Percentiles rank a stretch among this genome's conserved stretches.
phyloP scores from a whole-genome alignment of 1,140 invertebrate genomes.

The Trichonephila clavata region DNA sequence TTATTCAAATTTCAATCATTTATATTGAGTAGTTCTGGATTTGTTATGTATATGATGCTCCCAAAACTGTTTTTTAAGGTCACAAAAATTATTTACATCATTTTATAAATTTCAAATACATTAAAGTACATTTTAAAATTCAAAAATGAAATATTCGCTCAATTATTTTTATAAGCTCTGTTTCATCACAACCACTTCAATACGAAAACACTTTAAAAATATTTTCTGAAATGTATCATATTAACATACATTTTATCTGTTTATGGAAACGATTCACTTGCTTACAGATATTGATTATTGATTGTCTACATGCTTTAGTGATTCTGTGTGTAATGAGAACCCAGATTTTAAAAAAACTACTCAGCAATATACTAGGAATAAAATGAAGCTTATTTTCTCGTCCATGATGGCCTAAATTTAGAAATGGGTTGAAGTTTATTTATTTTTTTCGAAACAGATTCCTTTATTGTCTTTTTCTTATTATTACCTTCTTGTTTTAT shows the following conservation, averaged over 20 bases:
- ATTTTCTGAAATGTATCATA: background rate
- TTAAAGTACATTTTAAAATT: background rate
- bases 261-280: background rate
- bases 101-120: no score
- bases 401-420: conserved; percentile 23
- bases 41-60: no score
- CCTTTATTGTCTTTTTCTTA: no score
- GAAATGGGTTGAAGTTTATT: conserved; percentile 14
- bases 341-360: background rate
- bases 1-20: no score
- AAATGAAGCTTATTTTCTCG: background rate
- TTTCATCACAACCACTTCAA: background rate
- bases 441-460: background rate
- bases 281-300: background rate
- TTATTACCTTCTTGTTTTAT: background rate
- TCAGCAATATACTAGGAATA: background rate
- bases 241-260: background rate
- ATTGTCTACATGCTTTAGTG: background rate
- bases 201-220: background rate
- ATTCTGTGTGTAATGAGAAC: background rate
- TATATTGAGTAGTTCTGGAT: no score
- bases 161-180: background rate
- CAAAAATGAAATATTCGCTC: background rate
- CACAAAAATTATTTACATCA: no score
- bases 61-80: no score